Base-by-base conservation (phyloP, 2,888 invertebrate species). In the Anoplius nigerrimus region DNA sequence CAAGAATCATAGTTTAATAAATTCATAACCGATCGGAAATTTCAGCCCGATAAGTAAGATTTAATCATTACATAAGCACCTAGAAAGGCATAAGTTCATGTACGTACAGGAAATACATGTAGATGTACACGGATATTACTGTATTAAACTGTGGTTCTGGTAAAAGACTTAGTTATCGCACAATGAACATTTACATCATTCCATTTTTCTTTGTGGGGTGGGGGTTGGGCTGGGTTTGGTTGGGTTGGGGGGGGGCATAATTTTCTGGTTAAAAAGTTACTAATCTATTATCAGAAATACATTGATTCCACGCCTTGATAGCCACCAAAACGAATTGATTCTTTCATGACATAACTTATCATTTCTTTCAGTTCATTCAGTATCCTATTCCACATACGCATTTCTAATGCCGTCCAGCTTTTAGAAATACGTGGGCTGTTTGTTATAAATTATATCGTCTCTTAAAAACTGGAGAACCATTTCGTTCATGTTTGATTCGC, bases 261-360 rank as follows among this genome's bases (percentile, higher is more conserved):
- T 34, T 45, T 57, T 16, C 22, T 59, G 13, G 48, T n/a, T 34
- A 62, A 64, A 56, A 66, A 60, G 62, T 55, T 52, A 56, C 53
- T 16, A 66, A 59, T n/a, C 20, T 22, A 20, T 68, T 58, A 67
- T 59, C 60, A 34, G 20, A 61, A 51, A 58, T 64, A 76, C 42
- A 66, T 74, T 66, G 46, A 57, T 21, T 63, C 55, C 45, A 56
- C 67, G 51, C 42, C 53, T 56, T 56, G 15, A 66, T 46, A 60
- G 55, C 52, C 51, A 60, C 58, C 21, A 18, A 53, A 60, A 58
- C 42, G 66, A 58, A 67, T 70, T 51, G 52, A 34, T 66, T 65
- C 27, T 45, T 6, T 48, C 51, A 16, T 20, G 53, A 66, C 20
- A 63, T 58, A 34, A 34, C 48, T 21, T 56, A 63, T 70, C 61